Evolutionary conservation across 2,113 vertebrate genomes (phyloP).

Genomic region (Mastomys natalensis): DNA sequence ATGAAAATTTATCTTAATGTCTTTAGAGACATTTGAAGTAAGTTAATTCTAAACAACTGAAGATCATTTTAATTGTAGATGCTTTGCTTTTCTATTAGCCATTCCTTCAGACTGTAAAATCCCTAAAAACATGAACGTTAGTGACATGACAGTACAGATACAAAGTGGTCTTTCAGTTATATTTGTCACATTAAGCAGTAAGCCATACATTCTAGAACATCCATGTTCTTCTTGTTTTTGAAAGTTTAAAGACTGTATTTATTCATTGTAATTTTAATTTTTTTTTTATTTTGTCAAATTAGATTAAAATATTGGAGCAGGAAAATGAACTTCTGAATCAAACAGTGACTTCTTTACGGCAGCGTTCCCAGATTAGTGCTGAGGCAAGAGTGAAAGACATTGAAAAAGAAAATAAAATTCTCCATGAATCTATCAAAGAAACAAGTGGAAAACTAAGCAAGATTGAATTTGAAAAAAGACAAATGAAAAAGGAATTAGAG

Average conservation of each 20-base stretch:
- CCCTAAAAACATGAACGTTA: not conserved
- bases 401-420: conserved; percentile 97
- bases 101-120: conserved; percentile 45
- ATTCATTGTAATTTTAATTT: conserved; percentile 48
- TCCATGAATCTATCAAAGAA: conserved; percentile 98
- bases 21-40: conserved; percentile 27
- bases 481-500: conserved; percentile 95
- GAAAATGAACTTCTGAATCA: conserved; percentile 96
- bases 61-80: conserved; percentile 45
- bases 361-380: conserved; percentile 95
- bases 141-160: not conserved
- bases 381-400: conserved; percentile 97
- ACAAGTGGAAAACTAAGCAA: conserved; percentile 96
- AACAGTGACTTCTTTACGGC: conserved; percentile 93
- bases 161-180: not conserved
- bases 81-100: not conserved
- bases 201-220: not conserved
- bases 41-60: conserved; percentile 25
- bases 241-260: conserved; percentile 20
- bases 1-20: conserved; percentile 24
- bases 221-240: conserved; percentile 23
- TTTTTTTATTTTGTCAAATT: conserved; percentile 63
- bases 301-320: conserved; percentile 97
- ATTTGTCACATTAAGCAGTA: conserved; percentile 51
- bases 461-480: conserved; percentile 96